Conservation (phyloP, 2,888 invertebrate species). For the Drosophila cognata region DNA sequence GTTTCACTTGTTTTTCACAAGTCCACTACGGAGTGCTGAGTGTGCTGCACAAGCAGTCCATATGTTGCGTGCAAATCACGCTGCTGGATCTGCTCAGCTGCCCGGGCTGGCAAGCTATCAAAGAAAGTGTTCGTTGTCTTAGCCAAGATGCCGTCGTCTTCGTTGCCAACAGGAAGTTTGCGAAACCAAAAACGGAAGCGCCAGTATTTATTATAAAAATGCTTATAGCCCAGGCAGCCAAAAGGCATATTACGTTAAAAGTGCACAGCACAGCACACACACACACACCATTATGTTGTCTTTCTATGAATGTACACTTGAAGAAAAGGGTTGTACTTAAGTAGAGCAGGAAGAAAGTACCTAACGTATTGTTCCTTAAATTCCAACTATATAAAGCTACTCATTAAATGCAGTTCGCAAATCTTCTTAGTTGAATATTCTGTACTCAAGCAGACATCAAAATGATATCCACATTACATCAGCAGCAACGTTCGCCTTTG, state of each 20-base stretch:
- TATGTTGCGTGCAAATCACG: constrained; percentile 81
- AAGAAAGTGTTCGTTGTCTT: constrained; percentile 32
- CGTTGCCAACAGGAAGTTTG: constrained; percentile 80
- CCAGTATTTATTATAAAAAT: constrained; percentile 82
- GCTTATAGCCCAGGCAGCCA: constrained; percentile 76
- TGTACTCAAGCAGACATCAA: not conserved
- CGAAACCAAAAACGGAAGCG: constrained; percentile 80
- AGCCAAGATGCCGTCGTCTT: constrained; percentile 59
- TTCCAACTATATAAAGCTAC: not conserved
- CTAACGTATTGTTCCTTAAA: no score
- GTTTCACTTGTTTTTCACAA: constrained; percentile 40
- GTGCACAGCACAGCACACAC: constrained; percentile 63
- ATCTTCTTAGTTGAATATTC: not conserved
- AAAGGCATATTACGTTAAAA: constrained; percentile 80
- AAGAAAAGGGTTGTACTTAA: not conserved
- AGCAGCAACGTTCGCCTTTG: not conserved
- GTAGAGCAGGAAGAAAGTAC: no score
- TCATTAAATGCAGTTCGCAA: not conserved
- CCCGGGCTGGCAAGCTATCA: constrained; percentile 42
- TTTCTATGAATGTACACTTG: constrained; percentile 12
- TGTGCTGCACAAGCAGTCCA: constrained; percentile 46
- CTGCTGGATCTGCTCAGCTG: constrained; percentile 16
- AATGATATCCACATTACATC: not conserved
- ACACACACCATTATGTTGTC: constrained; percentile 20
- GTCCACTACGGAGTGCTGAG: constrained; percentile 10